Evolutionary conservation across 2,797 vertebrate genomes (phyloP).

Genomic region (Mormyrus hasselquistii): DNA sequence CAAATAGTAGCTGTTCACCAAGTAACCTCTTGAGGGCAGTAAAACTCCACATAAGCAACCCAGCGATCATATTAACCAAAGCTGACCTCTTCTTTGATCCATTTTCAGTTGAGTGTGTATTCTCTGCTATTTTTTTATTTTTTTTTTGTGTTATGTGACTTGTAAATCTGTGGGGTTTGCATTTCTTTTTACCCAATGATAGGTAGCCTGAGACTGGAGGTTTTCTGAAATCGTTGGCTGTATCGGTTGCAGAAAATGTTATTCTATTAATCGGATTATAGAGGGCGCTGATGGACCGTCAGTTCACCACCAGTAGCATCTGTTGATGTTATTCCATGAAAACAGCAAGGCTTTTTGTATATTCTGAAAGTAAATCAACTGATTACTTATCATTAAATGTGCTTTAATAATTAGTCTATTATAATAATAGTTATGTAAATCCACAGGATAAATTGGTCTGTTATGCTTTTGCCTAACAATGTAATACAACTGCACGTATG

Average conservation of each 20-base stretch:
- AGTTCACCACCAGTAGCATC: background rate
- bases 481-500: background rate
- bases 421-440: background rate
- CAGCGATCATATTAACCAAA: background rate
- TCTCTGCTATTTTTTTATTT: background rate
- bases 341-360: background rate
- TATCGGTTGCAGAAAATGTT: background rate
- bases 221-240: background rate
- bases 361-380: background rate
- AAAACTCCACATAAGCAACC: conserved; percentile 34
- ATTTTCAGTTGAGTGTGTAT: background rate
- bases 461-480: background rate
- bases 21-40: conserved; percentile 56
- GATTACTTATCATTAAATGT: background rate
- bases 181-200: background rate
- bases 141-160: background rate
- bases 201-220: background rate
- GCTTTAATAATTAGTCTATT: background rate
- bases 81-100: background rate
- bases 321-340: background rate
- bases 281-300: conserved; percentile 1
- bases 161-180: background rate
- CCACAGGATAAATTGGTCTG: background rate
- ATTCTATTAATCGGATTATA: background rate
- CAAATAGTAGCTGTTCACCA: background rate